Evolutionary conservation across 2,797 vertebrate genomes (phyloP), one percentile per base, ranked within the genome.

Genomic region (Distichodus sexfasciatus): DNA sequence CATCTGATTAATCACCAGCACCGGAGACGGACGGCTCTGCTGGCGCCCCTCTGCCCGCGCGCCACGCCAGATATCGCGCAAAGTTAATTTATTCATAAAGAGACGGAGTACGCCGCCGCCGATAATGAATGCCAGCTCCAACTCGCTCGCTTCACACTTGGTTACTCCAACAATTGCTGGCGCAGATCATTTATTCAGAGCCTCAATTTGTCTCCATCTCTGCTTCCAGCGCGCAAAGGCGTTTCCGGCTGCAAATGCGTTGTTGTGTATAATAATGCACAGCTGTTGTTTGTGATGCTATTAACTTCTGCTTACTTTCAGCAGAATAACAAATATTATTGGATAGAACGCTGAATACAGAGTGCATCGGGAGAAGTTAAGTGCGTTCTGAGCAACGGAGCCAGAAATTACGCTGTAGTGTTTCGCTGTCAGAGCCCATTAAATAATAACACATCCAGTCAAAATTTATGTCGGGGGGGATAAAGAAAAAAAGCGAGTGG

Each of bases 81-180:
- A 82, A 88, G 86, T 79, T 85, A 84, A 89, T 90, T 77, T 86
- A 87, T 89, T 89, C 81, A 85, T 74, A 86, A 86, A 80, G 88
- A 87, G 85, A 90, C 80, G 71, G 80, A 88, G 83, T 76, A 69
- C 65, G 76, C 82, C 76, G 82, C 78, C 75, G 51, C 35, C 43
- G 72, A 68, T 81, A 86, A 88, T 83, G 69, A 85, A 83, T 67
- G 81, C 76, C 53, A 59, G 72, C 73, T 65, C 69, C 76, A 71
- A 71, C 64, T 63, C 40, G 74, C 70, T 47, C 48, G 29, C 73
- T 68, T 81, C 72, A 47, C 55, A 72, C 75, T 59, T 72, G 69
- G 75, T 60, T 75, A 76, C 70, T 46, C 17, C 57, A 79, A 75
- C 48, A 51, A 62, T 65, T 69, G 47, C 67, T 50, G 54, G 46